phyloP scores from a whole-genome alignment of 2,888 invertebrate genomes.

The Agrypnus murinus region DNA sequence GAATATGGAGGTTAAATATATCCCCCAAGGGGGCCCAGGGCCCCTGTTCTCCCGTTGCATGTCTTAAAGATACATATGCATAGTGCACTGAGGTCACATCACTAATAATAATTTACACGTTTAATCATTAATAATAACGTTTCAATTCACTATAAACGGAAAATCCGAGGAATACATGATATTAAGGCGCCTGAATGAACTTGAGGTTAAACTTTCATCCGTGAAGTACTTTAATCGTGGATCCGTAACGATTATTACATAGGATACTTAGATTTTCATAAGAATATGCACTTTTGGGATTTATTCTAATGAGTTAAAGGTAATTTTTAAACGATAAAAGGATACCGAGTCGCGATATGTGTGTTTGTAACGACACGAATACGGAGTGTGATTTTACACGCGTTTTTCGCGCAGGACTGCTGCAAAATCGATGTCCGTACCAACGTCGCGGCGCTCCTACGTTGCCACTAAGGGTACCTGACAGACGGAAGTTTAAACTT shows the following conservation, averaged over 20 bases:
- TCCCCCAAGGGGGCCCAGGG: slow-evolving; percentile 64
- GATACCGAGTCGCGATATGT: slow-evolving; percentile 59
- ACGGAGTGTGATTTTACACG: slow-evolving; percentile 66
- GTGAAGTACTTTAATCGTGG: background rate
- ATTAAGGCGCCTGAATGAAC: slow-evolving; percentile 4
- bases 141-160: slow-evolving; percentile 28
- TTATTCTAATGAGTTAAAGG: background rate
- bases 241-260: background rate
- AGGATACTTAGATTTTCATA: background rate
- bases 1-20: slow-evolving; percentile 59
- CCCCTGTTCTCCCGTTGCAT: slow-evolving; percentile 59
- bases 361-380: slow-evolving; percentile 62
- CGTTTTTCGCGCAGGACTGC: slow-evolving; percentile 65
- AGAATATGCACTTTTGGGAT: slow-evolving; percentile 5
- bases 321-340: slow-evolving; percentile 26
- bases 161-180: slow-evolving; percentile 26
- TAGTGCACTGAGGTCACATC: slow-evolving; percentile 41
- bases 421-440: slow-evolving; percentile 66
- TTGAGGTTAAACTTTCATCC: slow-evolving; percentile 11
- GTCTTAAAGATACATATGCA: slow-evolving; percentile 23
- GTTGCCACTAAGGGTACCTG: slow-evolving; percentile 29
- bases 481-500: slow-evolving; percentile 11
- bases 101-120: slow-evolving; percentile 37
- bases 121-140: background rate
- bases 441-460: slow-evolving; percentile 52